phyloP scores from a whole-genome alignment of 1,140 invertebrate species.

The Temnothorax longispinosus region DNA sequence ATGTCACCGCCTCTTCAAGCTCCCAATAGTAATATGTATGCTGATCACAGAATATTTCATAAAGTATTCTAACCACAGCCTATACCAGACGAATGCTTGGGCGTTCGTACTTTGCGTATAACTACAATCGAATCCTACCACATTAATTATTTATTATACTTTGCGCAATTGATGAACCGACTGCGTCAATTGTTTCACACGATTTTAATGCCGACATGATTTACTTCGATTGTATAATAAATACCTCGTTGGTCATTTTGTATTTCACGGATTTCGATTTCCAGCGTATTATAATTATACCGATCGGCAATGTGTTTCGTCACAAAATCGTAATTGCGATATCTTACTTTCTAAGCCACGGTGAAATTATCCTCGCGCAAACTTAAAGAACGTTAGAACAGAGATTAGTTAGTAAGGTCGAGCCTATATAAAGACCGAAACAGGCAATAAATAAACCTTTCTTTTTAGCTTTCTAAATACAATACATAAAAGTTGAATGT shows the following conservation, averaged over 20 bases:
- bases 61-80: slow-evolving; percentile 45
- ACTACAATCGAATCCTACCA: slow-evolving; percentile 14
- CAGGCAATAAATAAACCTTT: background rate
- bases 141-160: slow-evolving; percentile 45
- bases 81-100: background rate
- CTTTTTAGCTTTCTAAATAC: slow-evolving; percentile 2
- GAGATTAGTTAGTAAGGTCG: background rate
- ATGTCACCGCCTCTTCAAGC: slow-evolving; percentile 8
- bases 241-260: background rate
- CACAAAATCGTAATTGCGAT: slow-evolving; percentile 37
- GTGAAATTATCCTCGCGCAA: slow-evolving; percentile 11
- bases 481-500: background rate
- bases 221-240: slow-evolving; percentile 16
- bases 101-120: background rate
- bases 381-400: background rate
- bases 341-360: slow-evolving; percentile 37
- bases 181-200: slow-evolving; percentile 10
- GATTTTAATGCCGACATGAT: slow-evolving; percentile 4
- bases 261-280: background rate
- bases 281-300: background rate
- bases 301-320: background rate
- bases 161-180: slow-evolving; percentile 15
- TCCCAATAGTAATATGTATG: slow-evolving; percentile 7
- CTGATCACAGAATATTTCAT: slow-evolving; percentile 43
- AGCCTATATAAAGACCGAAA: background rate